Base-by-base conservation (phyloP, 35 echinoderm and acorn worm species). In the Antedon bifida region DNA sequence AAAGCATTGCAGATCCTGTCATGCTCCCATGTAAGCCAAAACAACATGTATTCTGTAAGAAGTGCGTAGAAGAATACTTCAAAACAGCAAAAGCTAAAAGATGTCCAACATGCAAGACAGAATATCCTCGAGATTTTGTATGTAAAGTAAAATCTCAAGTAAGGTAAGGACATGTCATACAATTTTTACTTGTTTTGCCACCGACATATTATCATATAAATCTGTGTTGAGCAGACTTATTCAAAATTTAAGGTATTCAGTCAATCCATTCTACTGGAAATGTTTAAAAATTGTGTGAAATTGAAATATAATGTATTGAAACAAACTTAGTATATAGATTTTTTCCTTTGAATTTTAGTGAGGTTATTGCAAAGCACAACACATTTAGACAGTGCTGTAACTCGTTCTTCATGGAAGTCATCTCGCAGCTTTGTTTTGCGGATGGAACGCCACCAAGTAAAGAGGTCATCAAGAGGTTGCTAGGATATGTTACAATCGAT, bases 401-500 rank as follows among this genome's bases (percentile, higher is more conserved):
- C 36, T 34, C 78, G 0, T 80, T 80, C 26, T 80, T 84, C 83
- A 84, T 84, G 83, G 83, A 75, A 34, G 51, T 84, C 3, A 34
- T 84, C 17, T 84, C 83, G 9, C 44, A 73, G 33, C 35, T 73
- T 4, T 84, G 83, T 29, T 84, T 84, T 76, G 83, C 83, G 9
- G 83, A 75, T 31, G 83, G 83, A 32, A 36, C 51, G 1, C 30
- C 83, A 75, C 83, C 83, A 33, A 73, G 35, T n/a, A 5, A 31
- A 34, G 83, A 84, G 26, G 44, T 84, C 29, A 36, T 84, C 16
- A 75, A 55, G 35, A 75, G 34, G n/a, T 35, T 84, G 30, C 64
- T 84, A 73, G 36, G 46, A 13, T 84, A 84, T 84, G 83, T 84
- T 5, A 84, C 83, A 11, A 84, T 7, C 35, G 44, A 84, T 33